Base-by-base conservation (phyloP, 2,113 vertebrate genomes). In the Struthidea cinerea region DNA sequence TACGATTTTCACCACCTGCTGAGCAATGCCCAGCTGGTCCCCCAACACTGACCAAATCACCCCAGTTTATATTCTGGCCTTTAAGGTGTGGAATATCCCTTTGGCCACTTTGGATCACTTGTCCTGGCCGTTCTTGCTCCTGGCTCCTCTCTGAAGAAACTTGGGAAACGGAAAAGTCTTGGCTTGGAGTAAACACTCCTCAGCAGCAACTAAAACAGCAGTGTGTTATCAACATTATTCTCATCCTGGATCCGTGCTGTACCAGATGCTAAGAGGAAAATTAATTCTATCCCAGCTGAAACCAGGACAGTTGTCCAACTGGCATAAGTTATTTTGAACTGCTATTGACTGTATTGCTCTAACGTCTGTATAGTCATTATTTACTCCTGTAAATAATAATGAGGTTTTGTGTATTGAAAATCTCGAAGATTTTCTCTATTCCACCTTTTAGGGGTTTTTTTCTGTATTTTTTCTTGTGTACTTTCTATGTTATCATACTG, bases 301-400 rank as follows among this genome's bases (percentile, higher is more conserved):
- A 42, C 26, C 71, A 76, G 63, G 26, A 83, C 15, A 61, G 30
- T 55, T 55, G 42, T 70, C 47, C 79, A 63, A 5, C 50, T 81
- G 68, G 8, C 27, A 41, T 19, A 47, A 78, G 42, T 75, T 68
- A 74, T 49, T 90, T 50, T 59, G 32, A 73, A 69, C 75, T 85
- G 30, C 75, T 59, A 0, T 83, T 89, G 59, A 56, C 56, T 1
- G 0, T 30, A 37, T 35, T 78, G 20, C 37, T 88, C 4, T 44
- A 26, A 50, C 27, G 11, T 50, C 37, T 59, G 28, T 81, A 5
- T 16, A 71, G 22, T 60, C 37, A 53, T 93, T 90, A 74, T 94
- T 95, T 94, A 64, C 41, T 46, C 33, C 37, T 84, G 20, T 74
- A 92, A 88, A 90, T 90, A 88, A 90, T 90, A 74, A 87, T 57